phyloP scores from a whole-genome alignment of 2,113 vertebrate species.

The Hystrix cristata region DNA sequence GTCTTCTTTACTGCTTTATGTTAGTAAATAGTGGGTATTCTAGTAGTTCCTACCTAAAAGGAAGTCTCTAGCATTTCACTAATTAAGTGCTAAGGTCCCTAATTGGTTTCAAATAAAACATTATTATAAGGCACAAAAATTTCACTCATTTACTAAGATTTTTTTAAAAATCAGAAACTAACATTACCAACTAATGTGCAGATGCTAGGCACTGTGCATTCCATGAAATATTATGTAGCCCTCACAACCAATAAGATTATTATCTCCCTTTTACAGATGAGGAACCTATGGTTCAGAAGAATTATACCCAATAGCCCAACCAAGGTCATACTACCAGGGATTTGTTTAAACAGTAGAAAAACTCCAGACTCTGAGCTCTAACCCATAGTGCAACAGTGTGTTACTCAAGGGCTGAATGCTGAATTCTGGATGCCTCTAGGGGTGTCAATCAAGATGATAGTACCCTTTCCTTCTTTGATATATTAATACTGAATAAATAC shows the following conservation, averaged over 20 bases:
- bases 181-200: background rate
- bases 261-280: background rate
- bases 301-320: background rate
- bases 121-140: background rate
- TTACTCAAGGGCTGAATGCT: background rate
- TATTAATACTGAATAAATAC: background rate
- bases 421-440: background rate
- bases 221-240: background rate
- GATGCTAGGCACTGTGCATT: background rate
- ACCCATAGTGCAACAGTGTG: background rate
- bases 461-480: background rate
- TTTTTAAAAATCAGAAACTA: conserved; percentile 26
- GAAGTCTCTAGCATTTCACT: conserved; percentile 4
- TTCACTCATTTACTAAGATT: background rate
- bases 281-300: background rate
- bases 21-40: background rate
- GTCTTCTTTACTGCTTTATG: background rate
- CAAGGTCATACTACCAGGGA: background rate
- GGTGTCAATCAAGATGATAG: background rate
- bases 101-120: conserved; percentile 9
- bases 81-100: background rate
- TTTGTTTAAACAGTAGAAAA: background rate
- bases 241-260: background rate
- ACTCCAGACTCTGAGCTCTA: background rate
- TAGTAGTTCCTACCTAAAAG: background rate